Evolutionary conservation across 2,797 vertebrate genomes (phyloP), one percentile per base, ranked within the genome.

Genomic region (Propithecus perrieri): DNA sequence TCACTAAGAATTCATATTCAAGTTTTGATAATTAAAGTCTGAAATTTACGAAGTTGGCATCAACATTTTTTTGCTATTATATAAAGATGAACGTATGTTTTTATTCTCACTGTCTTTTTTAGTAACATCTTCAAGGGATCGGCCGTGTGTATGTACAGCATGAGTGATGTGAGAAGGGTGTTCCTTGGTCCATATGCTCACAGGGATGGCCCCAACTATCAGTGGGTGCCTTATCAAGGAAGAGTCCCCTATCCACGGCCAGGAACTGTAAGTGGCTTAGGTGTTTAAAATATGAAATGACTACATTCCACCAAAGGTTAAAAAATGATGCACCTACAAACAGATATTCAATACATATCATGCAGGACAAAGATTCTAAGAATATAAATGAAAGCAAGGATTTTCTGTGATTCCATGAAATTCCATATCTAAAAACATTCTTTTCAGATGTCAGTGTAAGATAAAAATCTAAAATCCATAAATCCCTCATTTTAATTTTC

Each of bases 71-170:
- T 18, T 50, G 5, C 2, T 4, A 43, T 93, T 76, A 35, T 57
- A 9, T 50, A 84, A 81, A 95, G 87, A 75, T 0, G 15, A 94
- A 97, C 98, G 98, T 98, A 98, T 98, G 98, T 95, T 98, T 99
- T 67, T 61, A 65, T 67, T 97, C 11, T 96, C 30, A 88, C 76
- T 97, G n/a, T 92, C 93, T 61, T 46, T 97, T 98, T 79, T 96
- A 99, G 99, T 97, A 99, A 99, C 97, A 99, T 99, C 98, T 99
- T 99, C 98, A 99, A 99, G 98, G 99, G 99, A 4, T 99, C 99
- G 30, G 99, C 99, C 0, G 99, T 99, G 79, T 99, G 99, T 24
- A 99, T 99, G 99, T 99, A 99, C 98, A 99, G 99, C 98, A 99
- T 99, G 99, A 99, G 99, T 1, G 99, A 99, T 75, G 99, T 99